A percentile compares a stretch with the other conserved stretches of the same genome.
Conservation (phyloP, 2,113 vertebrate species). For the Pelmatolapia mariae region DNA sequence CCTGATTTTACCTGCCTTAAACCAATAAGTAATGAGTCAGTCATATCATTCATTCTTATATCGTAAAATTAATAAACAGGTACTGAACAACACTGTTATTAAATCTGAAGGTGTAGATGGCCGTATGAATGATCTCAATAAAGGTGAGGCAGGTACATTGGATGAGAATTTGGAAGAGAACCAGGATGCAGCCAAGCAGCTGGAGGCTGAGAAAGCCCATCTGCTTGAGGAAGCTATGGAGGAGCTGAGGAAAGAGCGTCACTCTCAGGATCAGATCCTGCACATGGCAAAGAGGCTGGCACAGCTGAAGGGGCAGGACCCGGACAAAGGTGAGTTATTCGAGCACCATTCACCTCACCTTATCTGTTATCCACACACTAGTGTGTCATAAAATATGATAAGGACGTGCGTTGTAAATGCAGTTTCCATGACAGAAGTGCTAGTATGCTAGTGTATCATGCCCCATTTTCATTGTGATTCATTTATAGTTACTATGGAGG, state of each 20-base stretch:
- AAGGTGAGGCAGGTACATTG: constrained; percentile 31
- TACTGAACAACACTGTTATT: neutral
- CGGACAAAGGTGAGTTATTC: constrained; percentile 75
- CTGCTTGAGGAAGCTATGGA: constrained; percentile 82
- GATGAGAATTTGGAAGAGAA: constrained; percentile 69
- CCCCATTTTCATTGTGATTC: neutral
- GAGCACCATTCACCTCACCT: neutral
- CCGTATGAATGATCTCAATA: constrained; percentile 83
- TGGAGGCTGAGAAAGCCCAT: constrained; percentile 81
- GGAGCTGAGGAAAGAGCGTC: constrained; percentile 79
- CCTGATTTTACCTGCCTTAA: neutral
- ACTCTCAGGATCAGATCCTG: constrained; percentile 79
- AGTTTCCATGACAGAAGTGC: neutral
- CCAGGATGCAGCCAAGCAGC: constrained; percentile 52
- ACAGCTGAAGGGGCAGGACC: constrained; percentile 82
- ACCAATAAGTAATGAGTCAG: neutral
- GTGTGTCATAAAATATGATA: neutral
- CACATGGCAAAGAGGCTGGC: constrained; percentile 85
- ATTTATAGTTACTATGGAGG: constrained; percentile 77
- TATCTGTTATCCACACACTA: neutral
- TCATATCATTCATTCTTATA: neutral
- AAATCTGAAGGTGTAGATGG: constrained; percentile 52
- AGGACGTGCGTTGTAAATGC: neutral
- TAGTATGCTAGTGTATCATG: neutral
- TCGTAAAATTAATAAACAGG: neutral